phyloP scores from a whole-genome alignment of 2,888 invertebrate species.

The Masnerella sp. region DNA sequence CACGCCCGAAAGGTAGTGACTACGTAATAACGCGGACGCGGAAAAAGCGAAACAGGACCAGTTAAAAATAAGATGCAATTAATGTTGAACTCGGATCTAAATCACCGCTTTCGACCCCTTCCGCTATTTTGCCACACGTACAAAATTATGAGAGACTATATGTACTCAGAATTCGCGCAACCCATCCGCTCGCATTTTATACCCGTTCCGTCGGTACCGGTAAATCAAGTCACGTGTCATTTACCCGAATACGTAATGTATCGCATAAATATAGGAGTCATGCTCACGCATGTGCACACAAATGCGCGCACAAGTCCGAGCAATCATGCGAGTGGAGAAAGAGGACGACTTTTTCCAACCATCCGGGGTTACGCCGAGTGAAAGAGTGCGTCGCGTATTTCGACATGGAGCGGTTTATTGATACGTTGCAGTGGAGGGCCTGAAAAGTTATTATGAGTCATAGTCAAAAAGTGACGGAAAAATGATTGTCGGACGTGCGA shows the following conservation, averaged over 20 bases:
- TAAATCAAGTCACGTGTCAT: constrained; percentile 76
- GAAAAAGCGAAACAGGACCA: constrained; percentile 27
- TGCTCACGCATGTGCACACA: constrained; percentile 60
- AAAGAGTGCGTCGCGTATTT: constrained; percentile 2
- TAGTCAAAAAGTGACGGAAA: no score
- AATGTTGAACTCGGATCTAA: constrained; percentile 31
- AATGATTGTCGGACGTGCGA: no score
- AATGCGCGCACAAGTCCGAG: constrained; percentile 55
- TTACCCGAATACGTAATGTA: constrained; percentile 74
- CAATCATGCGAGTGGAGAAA: constrained; percentile 57
- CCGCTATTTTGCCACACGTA: constrained; percentile 24
- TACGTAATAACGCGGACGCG: constrained; percentile 19
- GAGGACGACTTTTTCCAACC: constrained; percentile 64
- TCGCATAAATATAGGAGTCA: constrained; percentile 60
- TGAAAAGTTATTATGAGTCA: no score
- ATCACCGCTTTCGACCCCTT: constrained; percentile 23
- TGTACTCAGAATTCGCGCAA: constrained; percentile 70
- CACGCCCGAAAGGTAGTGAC: constrained; percentile 26
- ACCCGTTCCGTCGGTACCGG: constrained; percentile 68
- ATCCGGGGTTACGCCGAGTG: no score
- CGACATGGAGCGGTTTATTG: no score
- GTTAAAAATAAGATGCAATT: constrained; percentile 50
- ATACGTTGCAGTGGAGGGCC: no score
- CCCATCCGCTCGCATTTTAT: constrained; percentile 72
- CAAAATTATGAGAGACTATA: constrained; percentile 53